These are phyloP conservation scores for Grantiella picta DNA, from an alignment of 2,113 vertebrate species.

Conservation along the genomic window DNA sequence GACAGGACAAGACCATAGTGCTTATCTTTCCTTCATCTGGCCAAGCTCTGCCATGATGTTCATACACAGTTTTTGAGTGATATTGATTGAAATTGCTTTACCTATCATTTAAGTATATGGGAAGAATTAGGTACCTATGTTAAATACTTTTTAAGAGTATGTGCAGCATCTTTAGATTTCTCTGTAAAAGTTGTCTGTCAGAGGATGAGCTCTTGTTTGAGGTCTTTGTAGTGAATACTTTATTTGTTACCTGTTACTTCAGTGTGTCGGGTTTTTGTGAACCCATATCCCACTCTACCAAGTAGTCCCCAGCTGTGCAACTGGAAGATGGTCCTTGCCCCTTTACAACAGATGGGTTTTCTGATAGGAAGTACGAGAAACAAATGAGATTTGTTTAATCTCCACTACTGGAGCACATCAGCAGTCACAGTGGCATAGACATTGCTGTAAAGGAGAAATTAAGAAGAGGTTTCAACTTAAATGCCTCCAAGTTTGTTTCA, in stretches of 20 bases:
- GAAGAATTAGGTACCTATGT: neutral
- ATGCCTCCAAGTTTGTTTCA: neutral
- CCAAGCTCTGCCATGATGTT: neutral
- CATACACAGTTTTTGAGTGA: neutral
- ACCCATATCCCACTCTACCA: neutral
- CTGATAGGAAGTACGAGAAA: neutral
- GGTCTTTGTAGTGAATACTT: neutral
- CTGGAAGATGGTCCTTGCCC: neutral
- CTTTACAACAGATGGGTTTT: neutral
- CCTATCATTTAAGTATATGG: neutral
- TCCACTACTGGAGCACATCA: neutral
- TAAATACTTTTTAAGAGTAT: neutral
- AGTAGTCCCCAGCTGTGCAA: neutral
- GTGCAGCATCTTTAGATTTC: neutral
- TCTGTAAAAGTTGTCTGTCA: neutral
- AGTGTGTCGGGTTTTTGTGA: neutral
- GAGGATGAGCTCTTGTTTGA: neutral
- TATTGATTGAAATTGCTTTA: neutral
- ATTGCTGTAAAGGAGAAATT: neutral
- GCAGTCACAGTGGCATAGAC: neutral
- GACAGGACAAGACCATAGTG: neutral
- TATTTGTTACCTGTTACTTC: neutral
- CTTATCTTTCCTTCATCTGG: neutral
- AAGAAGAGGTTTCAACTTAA: neutral
- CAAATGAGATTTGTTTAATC: neutral